Percentiles rank a stretch among this genome's conserved stretches.
These are phyloP conservation scores for Steinernema carpocapsae DNA, from an alignment of 2,888 invertebrate species.

Conservation along the genomic window DNA sequence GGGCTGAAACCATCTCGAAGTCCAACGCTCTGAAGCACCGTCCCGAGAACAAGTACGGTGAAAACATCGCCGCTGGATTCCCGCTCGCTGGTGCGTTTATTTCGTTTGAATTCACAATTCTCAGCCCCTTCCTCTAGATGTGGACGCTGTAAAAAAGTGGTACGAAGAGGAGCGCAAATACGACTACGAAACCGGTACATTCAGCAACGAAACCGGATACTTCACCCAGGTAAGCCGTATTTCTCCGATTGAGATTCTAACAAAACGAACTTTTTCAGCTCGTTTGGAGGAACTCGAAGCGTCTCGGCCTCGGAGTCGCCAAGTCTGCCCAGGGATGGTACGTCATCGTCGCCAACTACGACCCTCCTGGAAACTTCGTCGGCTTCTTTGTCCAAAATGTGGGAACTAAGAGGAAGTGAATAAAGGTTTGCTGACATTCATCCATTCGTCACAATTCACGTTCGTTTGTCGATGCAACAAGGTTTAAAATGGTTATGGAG, in stretches of 20 bases:
- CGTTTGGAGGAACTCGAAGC: conserved; percentile 80
- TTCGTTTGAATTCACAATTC: no score
- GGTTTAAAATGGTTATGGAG: neutral
- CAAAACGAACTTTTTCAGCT: conserved; percentile 73
- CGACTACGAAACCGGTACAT: conserved; percentile 10
- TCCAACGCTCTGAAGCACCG: conserved; percentile 36
- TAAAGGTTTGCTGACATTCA: no score
- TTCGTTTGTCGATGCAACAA: no score
- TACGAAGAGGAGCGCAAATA: conserved; percentile 36
- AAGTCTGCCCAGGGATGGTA: conserved; percentile 71
- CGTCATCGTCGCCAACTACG: conserved; percentile 87
- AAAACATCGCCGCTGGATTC: conserved; percentile 41
- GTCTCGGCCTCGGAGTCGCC: conserved; percentile 81
- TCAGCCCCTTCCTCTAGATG: conserved; percentile 41
- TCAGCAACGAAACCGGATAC: conserved; percentile 73
- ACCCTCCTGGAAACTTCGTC: conserved; percentile 84
- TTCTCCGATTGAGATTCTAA: no score
- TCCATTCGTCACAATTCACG: no score
- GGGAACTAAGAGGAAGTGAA: conserved; percentile 28
- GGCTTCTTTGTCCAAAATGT: conserved; percentile 81
- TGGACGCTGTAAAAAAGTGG: conserved; percentile 72
- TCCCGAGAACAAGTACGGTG: conserved; percentile 38
- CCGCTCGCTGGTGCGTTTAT: neutral
- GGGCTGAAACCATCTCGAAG: conserved; percentile 40
- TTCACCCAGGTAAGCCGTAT: conserved; percentile 73